Base-by-base conservation (phyloP, 53 echinoderm and acorn worm genomes). In the Temnopleurus reevesii region DNA sequence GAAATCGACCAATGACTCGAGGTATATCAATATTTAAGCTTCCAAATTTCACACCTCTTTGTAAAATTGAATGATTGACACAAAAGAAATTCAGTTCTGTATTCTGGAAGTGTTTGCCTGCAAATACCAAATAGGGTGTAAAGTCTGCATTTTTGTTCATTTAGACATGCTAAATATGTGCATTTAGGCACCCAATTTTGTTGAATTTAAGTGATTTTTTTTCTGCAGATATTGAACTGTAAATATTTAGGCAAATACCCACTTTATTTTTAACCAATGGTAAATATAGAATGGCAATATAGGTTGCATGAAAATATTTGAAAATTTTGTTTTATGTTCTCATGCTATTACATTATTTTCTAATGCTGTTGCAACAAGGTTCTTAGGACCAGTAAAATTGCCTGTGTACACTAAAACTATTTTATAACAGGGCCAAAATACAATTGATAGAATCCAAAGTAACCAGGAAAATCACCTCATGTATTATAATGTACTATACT, bases 21-120 rank as follows among this genome's bases (percentile, higher is more conserved):
- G 38, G 71, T 41, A 41, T 71, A 71, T 71, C 19, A 71, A 71
- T 71, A 71, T 71, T 71, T 19, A 71, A 71, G 71, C 43, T 71
- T 21, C 71, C 41, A 36, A 21, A 41, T 21, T 71, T 71, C 71
- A 18, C 71, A 71, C 71, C 71, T 71, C 36, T 41, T 8, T 35
- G 18, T 71, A 2, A 41, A 71, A 41, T 41, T 5, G 13, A 21
- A 41, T 71, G 71, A 71, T 71, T 71, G 71, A 21, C 71, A 71
- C 41, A 8, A 63, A n/a, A n/a, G 36, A 71, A 66, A 41, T 8
- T 38, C 71, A 71, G 41, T 41, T 71, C 21, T 41, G 15, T 41
- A 71, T 71, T 71, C 71, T 41, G n/a, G n/a, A 71, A n/a, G 36
- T 41, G 41, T 43, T 41, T 8, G n/a, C 41, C 43, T 23, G 71